These are phyloP conservation scores for Diceros bicornis DNA, from an alignment of 2,797 vertebrate genomes.

Conservation along the genomic window DNA sequence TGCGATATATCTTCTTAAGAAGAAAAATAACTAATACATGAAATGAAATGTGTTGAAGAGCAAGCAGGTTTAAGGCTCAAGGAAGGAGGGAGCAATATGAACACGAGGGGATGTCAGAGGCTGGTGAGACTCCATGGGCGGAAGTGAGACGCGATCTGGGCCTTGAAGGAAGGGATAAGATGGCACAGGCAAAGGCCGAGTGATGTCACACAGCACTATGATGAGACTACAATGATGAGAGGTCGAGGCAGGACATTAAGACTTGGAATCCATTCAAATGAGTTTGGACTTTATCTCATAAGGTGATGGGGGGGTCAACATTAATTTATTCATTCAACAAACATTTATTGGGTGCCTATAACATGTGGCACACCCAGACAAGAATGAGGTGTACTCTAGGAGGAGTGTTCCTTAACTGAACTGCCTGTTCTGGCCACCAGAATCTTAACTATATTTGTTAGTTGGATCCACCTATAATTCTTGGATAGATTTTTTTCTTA, in stretches of 20 bases:
- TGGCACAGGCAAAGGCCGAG: neutral
- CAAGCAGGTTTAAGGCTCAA: neutral
- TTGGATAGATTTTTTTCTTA: neutral
- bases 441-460: neutral
- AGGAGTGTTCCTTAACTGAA: conserved; percentile 38
- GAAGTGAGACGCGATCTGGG: neutral
- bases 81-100: neutral
- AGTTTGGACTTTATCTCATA: conserved; percentile 63
- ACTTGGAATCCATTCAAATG: conserved; percentile 40
- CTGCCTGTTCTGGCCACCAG: conserved; percentile 29
- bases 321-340: conserved; percentile 79
- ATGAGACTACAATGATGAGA: neutral
- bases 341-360: conserved; percentile 72
- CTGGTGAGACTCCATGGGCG: neutral
- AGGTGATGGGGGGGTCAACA: neutral
- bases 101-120: too few relatives aligned
- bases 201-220: too few relatives aligned
- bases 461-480: conserved; percentile 56
- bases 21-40: neutral
- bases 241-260: neutral
- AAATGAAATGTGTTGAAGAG: neutral
- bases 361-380: conserved; percentile 67
- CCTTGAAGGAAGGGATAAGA: neutral
- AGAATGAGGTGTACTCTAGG: conserved; percentile 62
- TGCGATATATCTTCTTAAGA: neutral